Evolutionary conservation across 2,888 invertebrate species (phyloP).

Genomic region (Fragum fragum): DNA sequence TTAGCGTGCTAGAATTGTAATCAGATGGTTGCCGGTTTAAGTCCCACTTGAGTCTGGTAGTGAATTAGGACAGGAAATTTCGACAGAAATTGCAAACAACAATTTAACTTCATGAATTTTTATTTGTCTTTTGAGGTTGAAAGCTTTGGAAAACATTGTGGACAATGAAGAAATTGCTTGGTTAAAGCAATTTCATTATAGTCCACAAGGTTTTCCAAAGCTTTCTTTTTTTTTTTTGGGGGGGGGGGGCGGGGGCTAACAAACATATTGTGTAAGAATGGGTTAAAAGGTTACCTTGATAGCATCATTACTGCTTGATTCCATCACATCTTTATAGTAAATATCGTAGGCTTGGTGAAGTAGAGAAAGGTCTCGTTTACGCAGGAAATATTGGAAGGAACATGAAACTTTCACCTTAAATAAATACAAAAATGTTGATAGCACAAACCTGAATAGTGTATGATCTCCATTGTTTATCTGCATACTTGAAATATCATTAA

Average conservation of each 20-base stretch:
- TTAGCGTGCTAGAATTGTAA: too few relatives aligned
- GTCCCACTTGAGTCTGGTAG: too few relatives aligned
- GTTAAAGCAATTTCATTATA: neutral
- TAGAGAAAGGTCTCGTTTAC: slow-evolving; percentile 73
- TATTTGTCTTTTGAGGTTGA: too few relatives aligned
- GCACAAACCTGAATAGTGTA: too few relatives aligned
- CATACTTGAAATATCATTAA: too few relatives aligned
- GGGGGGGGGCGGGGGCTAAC: too few relatives aligned
- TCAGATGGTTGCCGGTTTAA: too few relatives aligned
- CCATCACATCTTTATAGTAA: slow-evolving; percentile 77
- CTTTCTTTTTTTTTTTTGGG: neutral
- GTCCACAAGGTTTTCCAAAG: slow-evolving; percentile 7
- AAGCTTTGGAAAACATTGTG: slow-evolving; percentile 21
- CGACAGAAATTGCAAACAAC: too few relatives aligned
- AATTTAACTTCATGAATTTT: too few relatives aligned
- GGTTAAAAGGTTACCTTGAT: slow-evolving; percentile 69
- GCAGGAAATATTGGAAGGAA: slow-evolving; percentile 79
- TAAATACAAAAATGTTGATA: neutral
- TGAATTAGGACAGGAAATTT: too few relatives aligned
- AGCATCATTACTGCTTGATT: slow-evolving; percentile 80
- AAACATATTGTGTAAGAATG: neutral
- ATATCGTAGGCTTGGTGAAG: slow-evolving; percentile 81
- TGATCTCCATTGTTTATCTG: too few relatives aligned
- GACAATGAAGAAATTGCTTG: slow-evolving; percentile 10
- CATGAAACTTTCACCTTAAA: slow-evolving; percentile 75